These are phyloP conservation scores for Anthopleura sola DNA, from an alignment of 64 coral and sea anemone genomes.

Conservation along the genomic window DNA sequence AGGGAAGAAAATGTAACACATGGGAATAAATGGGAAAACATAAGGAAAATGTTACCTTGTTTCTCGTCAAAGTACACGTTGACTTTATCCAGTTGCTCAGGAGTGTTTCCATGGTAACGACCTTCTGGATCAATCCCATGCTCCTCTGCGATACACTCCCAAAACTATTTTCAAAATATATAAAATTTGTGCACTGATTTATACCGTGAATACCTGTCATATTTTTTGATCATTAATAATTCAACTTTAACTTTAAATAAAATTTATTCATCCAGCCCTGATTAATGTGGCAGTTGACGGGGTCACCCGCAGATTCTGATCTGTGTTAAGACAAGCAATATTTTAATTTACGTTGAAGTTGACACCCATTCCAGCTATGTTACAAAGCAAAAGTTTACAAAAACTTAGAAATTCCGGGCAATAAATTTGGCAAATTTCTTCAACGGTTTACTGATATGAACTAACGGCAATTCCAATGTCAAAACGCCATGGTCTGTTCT, in stretches of 20 bases:
- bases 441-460: no score
- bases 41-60: conserved; percentile 20
- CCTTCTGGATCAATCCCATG: conserved; percentile 75
- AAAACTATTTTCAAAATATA: conserved; percentile 54
- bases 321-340: no score
- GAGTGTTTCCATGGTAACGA: conserved; percentile 40
- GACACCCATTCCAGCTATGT: no score
- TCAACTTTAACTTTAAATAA: neutral
- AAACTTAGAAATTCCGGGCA: no score
- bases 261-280: neutral
- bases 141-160: conserved; percentile 84
- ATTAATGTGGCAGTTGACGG: neutral
- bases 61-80: conserved; percentile 88
- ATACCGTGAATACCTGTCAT: neutral
- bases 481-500: neutral
- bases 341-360: no score
- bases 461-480: neutral
- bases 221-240: neutral
- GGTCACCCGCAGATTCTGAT: neutral
- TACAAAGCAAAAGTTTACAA: no score
- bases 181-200: neutral
- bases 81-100: conserved; percentile 57
- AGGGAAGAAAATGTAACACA: neutral
- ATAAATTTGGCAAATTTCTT: no score
- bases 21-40: neutral